Percentiles rank a stretch among this genome's conserved stretches.
phyloP scores from a whole-genome alignment of 1,140 invertebrate genomes.

The Lepidurus packardi region DNA sequence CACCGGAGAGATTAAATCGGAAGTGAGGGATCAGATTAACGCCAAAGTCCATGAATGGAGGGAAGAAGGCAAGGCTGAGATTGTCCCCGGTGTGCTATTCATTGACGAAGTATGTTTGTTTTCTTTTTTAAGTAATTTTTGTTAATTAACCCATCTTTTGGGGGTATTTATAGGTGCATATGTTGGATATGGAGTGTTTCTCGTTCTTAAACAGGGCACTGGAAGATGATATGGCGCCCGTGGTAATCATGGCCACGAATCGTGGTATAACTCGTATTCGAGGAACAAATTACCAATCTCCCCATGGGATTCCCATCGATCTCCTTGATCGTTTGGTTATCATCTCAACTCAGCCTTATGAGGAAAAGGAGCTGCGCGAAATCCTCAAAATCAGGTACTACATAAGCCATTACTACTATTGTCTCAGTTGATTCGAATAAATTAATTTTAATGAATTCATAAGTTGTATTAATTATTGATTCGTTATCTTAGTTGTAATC shows the following conservation, averaged over 20 bases:
- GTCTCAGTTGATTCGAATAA: constrained; percentile 25
- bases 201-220: constrained; percentile 94
- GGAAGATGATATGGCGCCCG: constrained; percentile 93
- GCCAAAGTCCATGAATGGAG: constrained; percentile 97
- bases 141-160: neutral
- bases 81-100: constrained; percentile 91
- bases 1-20: constrained; percentile 97
- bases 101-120: constrained; percentile 66
- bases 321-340: constrained; percentile 93
- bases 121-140: neutral
- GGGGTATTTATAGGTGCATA: constrained; percentile 68
- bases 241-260: constrained; percentile 99
- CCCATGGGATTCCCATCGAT: constrained; percentile 96
- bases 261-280: constrained; percentile 92
- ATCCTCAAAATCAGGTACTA: constrained; percentile 79
- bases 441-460: neutral
- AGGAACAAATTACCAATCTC: constrained; percentile 81
- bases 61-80: constrained; percentile 98
- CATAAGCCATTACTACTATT: constrained; percentile 19
- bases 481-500: neutral
- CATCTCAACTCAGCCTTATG: constrained; percentile 81
- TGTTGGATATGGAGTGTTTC: constrained; percentile 98
- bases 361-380: constrained; percentile 81
- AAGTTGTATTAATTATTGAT: neutral
- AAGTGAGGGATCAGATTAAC: constrained; percentile 97